A percentile compares a stretch with the other conserved stretches of the same genome.
These are phyloP conservation scores for Napeogenes inachia DNA, from an alignment of 2,888 invertebrate genomes.

Conservation along the genomic window DNA sequence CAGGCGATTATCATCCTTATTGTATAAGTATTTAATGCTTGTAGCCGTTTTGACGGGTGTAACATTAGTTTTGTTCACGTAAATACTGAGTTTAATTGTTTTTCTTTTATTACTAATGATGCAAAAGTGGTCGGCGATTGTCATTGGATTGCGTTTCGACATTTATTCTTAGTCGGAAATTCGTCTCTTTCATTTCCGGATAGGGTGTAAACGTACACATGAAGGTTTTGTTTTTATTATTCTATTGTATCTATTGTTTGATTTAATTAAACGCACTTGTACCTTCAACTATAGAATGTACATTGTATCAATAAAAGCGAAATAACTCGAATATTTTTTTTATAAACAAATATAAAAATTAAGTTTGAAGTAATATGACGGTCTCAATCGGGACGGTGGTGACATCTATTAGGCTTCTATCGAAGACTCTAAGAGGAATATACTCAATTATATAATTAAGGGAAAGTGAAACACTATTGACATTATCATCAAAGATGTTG, in stretches of 20 bases:
- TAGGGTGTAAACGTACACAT: slow-evolving; percentile 26
- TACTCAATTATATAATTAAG: background rate
- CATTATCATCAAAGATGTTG: slow-evolving; percentile 2
- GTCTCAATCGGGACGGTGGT: no score
- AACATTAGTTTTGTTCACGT: slow-evolving; percentile 41
- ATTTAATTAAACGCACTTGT: slow-evolving; percentile 13
- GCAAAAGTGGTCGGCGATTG: slow-evolving; percentile 60
- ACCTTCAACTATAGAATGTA: no score
- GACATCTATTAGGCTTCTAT: no score
- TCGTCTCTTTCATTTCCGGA: slow-evolving; percentile 45
- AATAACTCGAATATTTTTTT: no score
- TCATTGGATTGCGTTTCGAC: slow-evolving; percentile 63
- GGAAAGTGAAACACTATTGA: background rate
- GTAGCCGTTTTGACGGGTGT: slow-evolving; percentile 8
- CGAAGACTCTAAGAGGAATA: background rate
- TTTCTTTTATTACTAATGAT: slow-evolving; percentile 71
- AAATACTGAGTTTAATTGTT: slow-evolving; percentile 60
- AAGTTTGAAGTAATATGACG: no score
- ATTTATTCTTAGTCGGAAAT: slow-evolving; percentile 54
- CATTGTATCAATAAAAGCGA: no score
- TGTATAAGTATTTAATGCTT: slow-evolving; percentile 29
- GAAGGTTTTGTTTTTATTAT: slow-evolving; percentile 20
- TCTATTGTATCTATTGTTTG: slow-evolving; percentile 15
- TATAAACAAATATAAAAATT: no score
- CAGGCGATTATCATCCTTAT: slow-evolving; percentile 39